These are phyloP conservation scores for Drosophila trapezifrons DNA, from an alignment of 1,140 invertebrate genomes.

Conservation along the genomic window DNA sequence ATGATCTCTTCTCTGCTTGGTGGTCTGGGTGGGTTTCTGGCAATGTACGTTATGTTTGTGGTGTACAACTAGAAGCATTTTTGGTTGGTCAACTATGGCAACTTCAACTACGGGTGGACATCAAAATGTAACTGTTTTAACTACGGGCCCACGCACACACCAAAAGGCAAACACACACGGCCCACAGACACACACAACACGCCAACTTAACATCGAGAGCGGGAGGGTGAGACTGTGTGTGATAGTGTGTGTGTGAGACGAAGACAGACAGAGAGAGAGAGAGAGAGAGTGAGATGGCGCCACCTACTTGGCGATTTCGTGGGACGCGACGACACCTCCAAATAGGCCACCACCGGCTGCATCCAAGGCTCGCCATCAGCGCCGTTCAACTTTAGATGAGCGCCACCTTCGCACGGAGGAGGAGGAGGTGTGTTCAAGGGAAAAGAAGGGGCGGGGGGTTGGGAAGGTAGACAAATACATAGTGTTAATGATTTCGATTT, in stretches of 20 bases:
- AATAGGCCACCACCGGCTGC: conserved; percentile 80
- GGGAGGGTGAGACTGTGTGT: conserved; percentile 20
- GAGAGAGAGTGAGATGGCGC: conserved; percentile 46
- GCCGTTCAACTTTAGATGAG: conserved; percentile 66
- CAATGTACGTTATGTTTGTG: conserved; percentile 3
- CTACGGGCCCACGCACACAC: conserved; percentile 59
- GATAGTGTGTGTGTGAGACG: conserved; percentile 10
- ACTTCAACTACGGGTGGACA: conserved; percentile 72
- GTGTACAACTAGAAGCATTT: conserved; percentile 72
- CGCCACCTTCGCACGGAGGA: conserved; percentile 31
- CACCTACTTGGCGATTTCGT: conserved; percentile 84
- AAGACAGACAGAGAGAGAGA: conserved; percentile 25
- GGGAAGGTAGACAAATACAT: conserved; percentile 65
- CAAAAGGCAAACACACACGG: conserved; percentile 24
- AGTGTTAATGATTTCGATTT: conserved; percentile 70
- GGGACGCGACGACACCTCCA: conserved; percentile 82
- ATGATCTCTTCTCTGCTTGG: conserved; percentile 15
- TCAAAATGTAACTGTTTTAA: conserved; percentile 67
- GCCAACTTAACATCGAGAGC: conserved; percentile 37
- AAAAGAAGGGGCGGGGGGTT: background rate
- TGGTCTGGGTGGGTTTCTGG: conserved; percentile 1
- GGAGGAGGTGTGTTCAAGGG: conserved; percentile 1
- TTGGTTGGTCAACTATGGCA: conserved; percentile 69
- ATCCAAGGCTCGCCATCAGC: conserved; percentile 73
- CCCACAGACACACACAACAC: conserved; percentile 42